Evolutionary conservation across 2,797 vertebrate genomes (phyloP).

Genomic region (Vireo griseus): DNA sequence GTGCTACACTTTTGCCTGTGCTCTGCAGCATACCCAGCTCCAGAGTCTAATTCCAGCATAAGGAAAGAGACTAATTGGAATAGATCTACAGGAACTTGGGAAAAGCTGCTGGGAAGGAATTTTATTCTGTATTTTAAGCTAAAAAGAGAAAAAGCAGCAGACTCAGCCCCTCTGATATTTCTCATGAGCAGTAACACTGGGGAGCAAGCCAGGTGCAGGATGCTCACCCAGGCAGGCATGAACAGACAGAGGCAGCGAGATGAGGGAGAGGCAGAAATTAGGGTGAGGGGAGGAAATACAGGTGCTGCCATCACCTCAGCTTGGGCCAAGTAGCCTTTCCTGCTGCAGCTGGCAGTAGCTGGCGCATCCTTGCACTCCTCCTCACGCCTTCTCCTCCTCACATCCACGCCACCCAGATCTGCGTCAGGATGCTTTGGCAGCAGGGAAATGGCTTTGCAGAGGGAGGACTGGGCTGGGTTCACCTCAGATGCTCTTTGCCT

Average conservation of each 20-base stretch:
- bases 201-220: background rate
- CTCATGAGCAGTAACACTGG: background rate
- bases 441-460: background rate
- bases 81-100: slow-evolving; percentile 19
- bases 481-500: background rate
- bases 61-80: slow-evolving; percentile 29
- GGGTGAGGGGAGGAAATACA: background rate
- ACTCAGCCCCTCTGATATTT: background rate
- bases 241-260: rapidly evolving
- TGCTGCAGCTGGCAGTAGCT: background rate
- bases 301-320: rapidly evolving
- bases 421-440: background rate
- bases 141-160: background rate
- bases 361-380: rapidly evolving
- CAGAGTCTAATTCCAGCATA: background rate
- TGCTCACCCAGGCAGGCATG: background rate
- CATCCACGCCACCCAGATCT: rapidly evolving
- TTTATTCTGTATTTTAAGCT: background rate
- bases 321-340: background rate
- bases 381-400: background rate
- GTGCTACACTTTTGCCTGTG: background rate
- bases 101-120: background rate
- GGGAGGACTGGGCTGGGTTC: background rate
- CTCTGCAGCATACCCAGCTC: background rate
- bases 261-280: background rate